phyloP scores from a whole-genome alignment of 2,888 invertebrate genomes.

The Therioaphis trifolii region DNA sequence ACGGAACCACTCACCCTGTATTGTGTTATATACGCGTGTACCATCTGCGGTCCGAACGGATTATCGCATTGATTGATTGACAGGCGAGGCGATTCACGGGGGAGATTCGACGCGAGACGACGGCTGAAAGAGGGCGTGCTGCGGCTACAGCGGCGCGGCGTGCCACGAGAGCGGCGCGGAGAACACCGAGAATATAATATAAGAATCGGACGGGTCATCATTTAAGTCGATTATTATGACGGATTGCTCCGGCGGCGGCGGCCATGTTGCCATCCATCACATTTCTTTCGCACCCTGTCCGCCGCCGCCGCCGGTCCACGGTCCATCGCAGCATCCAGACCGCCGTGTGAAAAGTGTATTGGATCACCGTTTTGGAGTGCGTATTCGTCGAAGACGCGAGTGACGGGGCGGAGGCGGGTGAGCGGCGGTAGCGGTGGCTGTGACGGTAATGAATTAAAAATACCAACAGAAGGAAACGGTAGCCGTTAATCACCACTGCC shows the following conservation, averaged over 20 bases:
- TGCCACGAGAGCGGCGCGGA: too few relatives aligned
- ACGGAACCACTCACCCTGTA: too few relatives aligned
- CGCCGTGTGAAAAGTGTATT: not conserved
- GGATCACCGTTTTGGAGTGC: too few relatives aligned
- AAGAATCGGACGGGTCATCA: conserved; percentile 40
- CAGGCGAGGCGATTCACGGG: not conserved
- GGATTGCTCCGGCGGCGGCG: conserved; percentile 11
- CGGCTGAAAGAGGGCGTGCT: too few relatives aligned
- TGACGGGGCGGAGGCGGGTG: not conserved
- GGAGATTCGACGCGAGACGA: not conserved
- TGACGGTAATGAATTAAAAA: not conserved
- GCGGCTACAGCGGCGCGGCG: too few relatives aligned
- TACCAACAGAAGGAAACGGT: not conserved
- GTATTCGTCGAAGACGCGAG: too few relatives aligned
- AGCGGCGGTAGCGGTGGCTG: not conserved
- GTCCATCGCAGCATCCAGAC: not conserved
- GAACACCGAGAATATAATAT: not conserved
- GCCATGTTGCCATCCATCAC: not conserved
- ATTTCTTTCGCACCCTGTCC: not conserved
- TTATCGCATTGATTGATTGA: conserved; percentile 42
- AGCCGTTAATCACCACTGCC: not conserved
- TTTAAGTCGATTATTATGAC: conserved; percentile 56
- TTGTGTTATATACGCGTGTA: not conserved
- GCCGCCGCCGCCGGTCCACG: not conserved
- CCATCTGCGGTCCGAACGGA: conserved; percentile 3